Evolutionary conservation across 1,140 invertebrate species (phyloP).

Genomic region (Thrips palmi): DNA sequence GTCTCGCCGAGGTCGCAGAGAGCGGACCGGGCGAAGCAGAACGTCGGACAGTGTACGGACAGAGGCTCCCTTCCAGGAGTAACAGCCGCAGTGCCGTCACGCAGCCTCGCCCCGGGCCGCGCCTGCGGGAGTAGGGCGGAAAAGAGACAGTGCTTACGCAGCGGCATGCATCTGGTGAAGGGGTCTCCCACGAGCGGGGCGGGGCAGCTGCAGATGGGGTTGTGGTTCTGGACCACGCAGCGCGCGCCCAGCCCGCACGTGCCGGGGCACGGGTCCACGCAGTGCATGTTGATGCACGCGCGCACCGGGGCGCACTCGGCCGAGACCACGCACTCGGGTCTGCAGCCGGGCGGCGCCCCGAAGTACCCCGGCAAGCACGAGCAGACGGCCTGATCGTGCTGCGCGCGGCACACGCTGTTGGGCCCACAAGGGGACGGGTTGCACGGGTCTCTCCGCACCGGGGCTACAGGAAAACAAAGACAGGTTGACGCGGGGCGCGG

Average conservation of each 20-base stretch:
- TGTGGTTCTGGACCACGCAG: constrained; percentile 44
- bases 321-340: constrained; percentile 55
- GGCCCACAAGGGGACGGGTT: constrained; percentile 56
- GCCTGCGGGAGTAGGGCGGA: no score
- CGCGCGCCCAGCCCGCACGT: constrained; percentile 48
- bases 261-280: constrained; percentile 53
- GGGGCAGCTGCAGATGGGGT: constrained; percentile 46
- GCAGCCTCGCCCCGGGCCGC: no score
- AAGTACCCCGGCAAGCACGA: constrained; percentile 53
- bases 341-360: constrained; percentile 47
- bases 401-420: constrained; percentile 53
- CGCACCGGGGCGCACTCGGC: constrained; percentile 51
- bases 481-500: no score
- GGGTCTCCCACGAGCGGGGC: constrained; percentile 47
- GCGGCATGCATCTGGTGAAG: constrained; percentile 34
- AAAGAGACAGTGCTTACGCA: no score
- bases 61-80: not conserved
- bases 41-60: not conserved
- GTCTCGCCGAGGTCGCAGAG: no score
- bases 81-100: not conserved
- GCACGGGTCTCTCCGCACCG: constrained; percentile 35
- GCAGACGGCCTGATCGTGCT: constrained; percentile 49
- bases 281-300: constrained; percentile 50
- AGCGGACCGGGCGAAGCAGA: not conserved
- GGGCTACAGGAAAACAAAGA: constrained; percentile 20